Evolutionary conservation across 2,797 vertebrate species (phyloP), one percentile per base, ranked within the genome.

Genomic region (Alouatta caraya): DNA sequence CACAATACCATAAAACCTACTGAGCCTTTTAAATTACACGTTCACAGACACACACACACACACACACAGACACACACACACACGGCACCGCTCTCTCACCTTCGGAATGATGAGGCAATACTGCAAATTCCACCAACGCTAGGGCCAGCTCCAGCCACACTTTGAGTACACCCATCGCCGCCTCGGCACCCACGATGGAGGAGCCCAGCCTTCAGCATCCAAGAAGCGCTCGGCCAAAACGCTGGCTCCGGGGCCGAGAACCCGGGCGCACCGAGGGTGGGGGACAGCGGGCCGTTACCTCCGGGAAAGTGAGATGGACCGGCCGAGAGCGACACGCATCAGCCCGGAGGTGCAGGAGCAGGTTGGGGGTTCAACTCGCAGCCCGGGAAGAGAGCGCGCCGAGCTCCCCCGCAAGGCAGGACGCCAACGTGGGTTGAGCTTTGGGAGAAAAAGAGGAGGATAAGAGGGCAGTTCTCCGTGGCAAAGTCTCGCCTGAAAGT

Each of bases 101-200:
- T 98, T 98, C 98, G 24, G 93, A 91, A 70, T 5, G 93, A 28
- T 5, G 94, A 93, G 95, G 88, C 92, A 96, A 64, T 11, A 30
- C 48, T 39, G 97, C 90, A 2, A 98, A 94, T 75, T 67, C 97
- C 37, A 91, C 95, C 94, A 94, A n/a, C 24, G 88, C 37, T 1
- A 98, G 83, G 33, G 96, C 76, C 44, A 98, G 55, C 67, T 50
- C 94, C 83, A 98, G 92, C 95, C 96, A 96, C 80, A 78, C 88
- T 87, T 24, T 44, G 92, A 88, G 93, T 96, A 87, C 88, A 78
- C 93, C 97, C 98, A 98, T 98, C 1, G 93, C 94, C 14, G n/a
- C 55, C 92, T 57, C 22, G 26, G 84, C 89, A 15, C 89, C 83
- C 83, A 26, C 55, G 46, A 70, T 46, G 84, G 17, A 17, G 22